Conservation (phyloP, 1,140 invertebrate species). For the Reticulitermes speratus region DNA sequence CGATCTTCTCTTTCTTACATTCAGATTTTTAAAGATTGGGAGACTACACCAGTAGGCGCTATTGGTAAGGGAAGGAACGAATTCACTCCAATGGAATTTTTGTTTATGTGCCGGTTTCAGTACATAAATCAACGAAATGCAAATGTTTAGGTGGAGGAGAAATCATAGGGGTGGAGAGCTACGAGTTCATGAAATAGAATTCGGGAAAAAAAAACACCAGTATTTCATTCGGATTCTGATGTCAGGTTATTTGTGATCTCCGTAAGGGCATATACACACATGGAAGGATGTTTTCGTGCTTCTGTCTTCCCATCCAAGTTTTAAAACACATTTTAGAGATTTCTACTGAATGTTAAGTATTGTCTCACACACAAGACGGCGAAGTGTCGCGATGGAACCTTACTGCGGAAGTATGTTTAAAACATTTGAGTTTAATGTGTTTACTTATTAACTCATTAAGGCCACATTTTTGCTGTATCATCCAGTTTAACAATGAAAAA, state of each 20-base stretch:
- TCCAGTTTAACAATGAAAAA: no score
- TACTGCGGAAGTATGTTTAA: no score
- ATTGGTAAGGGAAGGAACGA: not conserved
- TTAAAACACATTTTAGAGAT: no score
- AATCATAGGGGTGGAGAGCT: not conserved
- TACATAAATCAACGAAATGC: not conserved
- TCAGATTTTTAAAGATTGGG: not conserved
- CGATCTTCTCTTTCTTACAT: not conserved
- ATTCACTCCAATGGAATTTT: not conserved
- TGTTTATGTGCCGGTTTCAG: conserved; percentile 4
- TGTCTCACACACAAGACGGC: no score
- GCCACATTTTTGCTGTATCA: no score
- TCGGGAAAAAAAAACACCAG: not conserved
- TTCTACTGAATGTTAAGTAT: no score
- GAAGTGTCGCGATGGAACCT: no score
- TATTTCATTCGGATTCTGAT: not conserved
- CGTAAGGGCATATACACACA: not conserved
- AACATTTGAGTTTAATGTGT: no score
- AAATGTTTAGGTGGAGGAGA: not conserved
- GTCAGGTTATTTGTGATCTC: conserved; percentile 11
- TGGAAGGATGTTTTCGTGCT: no score
- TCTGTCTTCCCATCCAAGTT: no score
- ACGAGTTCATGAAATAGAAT: not conserved
- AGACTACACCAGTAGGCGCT: not conserved
- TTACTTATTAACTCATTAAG: no score